These are phyloP conservation scores for Cataglyphis livida DNA, from an alignment of 2,888 invertebrate genomes.

Conservation along the genomic window DNA sequence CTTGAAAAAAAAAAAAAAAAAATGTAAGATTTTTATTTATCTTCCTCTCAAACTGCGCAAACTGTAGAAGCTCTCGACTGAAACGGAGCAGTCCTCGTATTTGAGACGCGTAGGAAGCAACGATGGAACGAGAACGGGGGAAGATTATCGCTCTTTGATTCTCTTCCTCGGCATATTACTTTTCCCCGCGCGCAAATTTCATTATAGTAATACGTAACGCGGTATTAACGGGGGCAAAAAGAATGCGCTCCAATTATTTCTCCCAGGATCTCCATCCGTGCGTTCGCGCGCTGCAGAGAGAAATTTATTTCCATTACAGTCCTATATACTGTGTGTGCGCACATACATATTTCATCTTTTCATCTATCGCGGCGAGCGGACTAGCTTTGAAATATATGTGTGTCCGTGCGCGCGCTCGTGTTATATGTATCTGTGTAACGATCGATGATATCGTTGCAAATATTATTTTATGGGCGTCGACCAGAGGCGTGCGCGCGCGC, in stretches of 20 bases:
- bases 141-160: not conserved
- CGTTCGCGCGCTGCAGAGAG: slow-evolving; percentile 21
- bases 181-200: not conserved
- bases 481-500: not conserved
- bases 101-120: not conserved
- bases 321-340: slow-evolving; percentile 8
- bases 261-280: slow-evolving; percentile 19
- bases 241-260: slow-evolving; percentile 45
- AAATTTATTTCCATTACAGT: slow-evolving; percentile 50
- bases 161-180: not conserved
- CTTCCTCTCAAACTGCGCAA: not conserved
- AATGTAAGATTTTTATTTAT: not conserved
- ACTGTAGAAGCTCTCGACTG: not conserved
- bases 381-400: slow-evolving; percentile 14
- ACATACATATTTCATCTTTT: slow-evolving; percentile 50
- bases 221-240: slow-evolving; percentile 39
- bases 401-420: not conserved
- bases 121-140: slow-evolving; percentile 6
- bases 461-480: slow-evolving; percentile 54
- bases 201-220: slow-evolving; percentile 37
- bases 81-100: not conserved
- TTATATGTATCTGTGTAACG: slow-evolving; percentile 3
- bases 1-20: not conserved
- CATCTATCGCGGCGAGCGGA: not conserved
- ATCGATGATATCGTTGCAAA: slow-evolving; percentile 48